Percentiles rank a stretch among this genome's conserved stretches.
phyloP scores from a whole-genome alignment of 2,113 vertebrate species.

The Gymnocephalus cernua region DNA sequence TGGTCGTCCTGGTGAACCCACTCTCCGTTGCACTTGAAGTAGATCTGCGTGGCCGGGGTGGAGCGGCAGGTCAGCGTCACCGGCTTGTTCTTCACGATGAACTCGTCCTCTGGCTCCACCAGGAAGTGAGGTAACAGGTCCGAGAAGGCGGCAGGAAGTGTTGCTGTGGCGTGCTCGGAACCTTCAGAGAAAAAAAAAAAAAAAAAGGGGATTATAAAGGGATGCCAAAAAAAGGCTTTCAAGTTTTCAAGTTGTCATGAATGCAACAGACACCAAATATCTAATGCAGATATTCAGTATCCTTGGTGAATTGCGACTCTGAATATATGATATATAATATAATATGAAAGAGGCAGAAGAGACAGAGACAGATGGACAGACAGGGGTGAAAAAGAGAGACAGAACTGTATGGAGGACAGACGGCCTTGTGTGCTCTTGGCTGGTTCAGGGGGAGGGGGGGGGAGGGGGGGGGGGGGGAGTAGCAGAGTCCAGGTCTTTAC shows the following conservation, averaged over 20 bases:
- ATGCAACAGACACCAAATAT: constrained; percentile 17
- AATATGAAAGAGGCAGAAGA: constrained; percentile 26
- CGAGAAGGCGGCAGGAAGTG: constrained; percentile 86
- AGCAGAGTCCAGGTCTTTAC: constrained; percentile 66
- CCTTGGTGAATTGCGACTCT: constrained; percentile 42
- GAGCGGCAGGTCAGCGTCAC: constrained; percentile 96
- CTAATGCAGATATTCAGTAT: constrained; percentile 34
- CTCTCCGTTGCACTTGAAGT: constrained; percentile 99
- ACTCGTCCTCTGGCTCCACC: constrained; percentile 95
- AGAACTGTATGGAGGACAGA: constrained; percentile 22
- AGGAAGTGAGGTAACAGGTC: constrained; percentile 97
- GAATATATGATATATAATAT: too few species aligned
- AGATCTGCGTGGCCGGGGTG: constrained; percentile 96
- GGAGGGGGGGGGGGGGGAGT: background rate
- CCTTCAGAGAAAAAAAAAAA: constrained; percentile 74
- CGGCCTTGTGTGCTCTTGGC: constrained; percentile 70
- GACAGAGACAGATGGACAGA: constrained; percentile 29
- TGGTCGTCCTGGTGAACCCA: constrained; percentile 99
- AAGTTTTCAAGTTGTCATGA: constrained; percentile 48
- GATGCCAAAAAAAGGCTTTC: constrained; percentile 18
- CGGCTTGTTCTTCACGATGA: constrained; percentile 98
- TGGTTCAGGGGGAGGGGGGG: constrained; percentile 28
- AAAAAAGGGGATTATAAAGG: constrained; percentile 27
- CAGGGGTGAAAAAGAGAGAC: constrained; percentile 22
- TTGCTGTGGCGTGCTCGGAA: constrained; percentile 91